Base-by-base conservation (phyloP, 2,797 vertebrate species). In the Xenopus petersii region DNA sequence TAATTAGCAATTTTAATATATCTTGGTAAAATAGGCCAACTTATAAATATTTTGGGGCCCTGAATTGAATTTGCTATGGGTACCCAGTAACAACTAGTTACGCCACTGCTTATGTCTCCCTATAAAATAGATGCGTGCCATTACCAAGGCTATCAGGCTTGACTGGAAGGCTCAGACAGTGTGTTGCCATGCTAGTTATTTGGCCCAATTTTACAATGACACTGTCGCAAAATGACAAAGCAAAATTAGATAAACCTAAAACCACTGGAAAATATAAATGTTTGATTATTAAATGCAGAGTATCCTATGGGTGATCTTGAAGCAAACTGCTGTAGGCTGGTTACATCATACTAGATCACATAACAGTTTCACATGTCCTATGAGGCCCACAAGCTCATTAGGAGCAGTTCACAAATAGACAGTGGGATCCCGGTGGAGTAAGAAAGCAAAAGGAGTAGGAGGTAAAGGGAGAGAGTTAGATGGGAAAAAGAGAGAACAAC, bases 311-410 rank as follows among this genome's bases (percentile, higher is more conserved):
- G 4, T 30, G 30, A 33, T 9, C 21, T n/a, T 33, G 64, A 21
- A 54, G 8, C 36, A 42, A 42, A 42, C 36, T 42, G 8, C 1
- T 6, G 36, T 9, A 42, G 36, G 26, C 17, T 64, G 63, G 66
- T 79, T 79, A 74, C 77, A 79, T 79, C 77, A 79, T 79, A 46
- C 48, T 62, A 58, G 59, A 54, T 74, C 65, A 71, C 49, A 33
- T 64, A 70, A 66, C 71, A 33, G 33, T 70, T 51, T 61, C 66
- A 55, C 42, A 51, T 79, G 24, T 56, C 77, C 71, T 51, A 15
- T 21, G 71, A 48, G 71, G 42, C 54, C 47, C 58, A 60, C 13
- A 21, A 70, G 77, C 71, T 79, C 71, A 70, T 79, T 79, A 79
- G 74, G 51, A 74, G 47, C 61, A 70, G 62, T 66, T 70, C 67